A percentile compares a stretch with the other conserved stretches of the same genome.
phyloP scores from a whole-genome alignment of 2,113 vertebrate genomes.

The Ptyas mucosa region DNA sequence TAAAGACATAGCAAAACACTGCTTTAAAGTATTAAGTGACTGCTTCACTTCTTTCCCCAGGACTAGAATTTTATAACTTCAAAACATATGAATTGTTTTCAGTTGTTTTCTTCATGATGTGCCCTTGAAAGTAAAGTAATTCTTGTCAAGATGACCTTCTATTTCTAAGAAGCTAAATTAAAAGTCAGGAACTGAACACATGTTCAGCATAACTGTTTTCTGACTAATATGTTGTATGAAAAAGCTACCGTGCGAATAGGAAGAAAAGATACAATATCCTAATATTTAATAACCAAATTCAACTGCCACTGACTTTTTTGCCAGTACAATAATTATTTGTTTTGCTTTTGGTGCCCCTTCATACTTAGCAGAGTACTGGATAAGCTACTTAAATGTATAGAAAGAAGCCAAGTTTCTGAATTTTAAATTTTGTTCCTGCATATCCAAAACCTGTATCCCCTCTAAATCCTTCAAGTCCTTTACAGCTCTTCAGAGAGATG shows the following conservation, averaged over 20 bases:
- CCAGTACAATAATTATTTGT: constrained; percentile 58
- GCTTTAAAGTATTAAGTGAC: constrained; percentile 64
- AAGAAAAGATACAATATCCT: constrained; percentile 45
- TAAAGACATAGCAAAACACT: constrained; percentile 63
- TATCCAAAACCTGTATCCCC: constrained; percentile 50
- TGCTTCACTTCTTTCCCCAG: constrained; percentile 65
- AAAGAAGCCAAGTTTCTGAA: constrained; percentile 55
- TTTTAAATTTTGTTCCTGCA: constrained; percentile 35
- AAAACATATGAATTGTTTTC: constrained; percentile 49
- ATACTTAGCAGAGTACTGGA: constrained; percentile 40
- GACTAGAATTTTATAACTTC: constrained; percentile 54
- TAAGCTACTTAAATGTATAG: constrained; percentile 44
- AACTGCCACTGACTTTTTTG: constrained; percentile 72
- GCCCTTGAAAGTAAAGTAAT: constrained; percentile 59
- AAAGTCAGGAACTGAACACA: constrained; percentile 62
- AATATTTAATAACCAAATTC: constrained; percentile 46
- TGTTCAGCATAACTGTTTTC: constrained; percentile 57
- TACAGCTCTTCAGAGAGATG: constrained; percentile 54
- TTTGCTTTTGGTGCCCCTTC: constrained; percentile 49
- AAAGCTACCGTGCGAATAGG: neutral
- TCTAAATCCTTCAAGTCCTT: neutral
- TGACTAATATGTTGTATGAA: constrained; percentile 57
- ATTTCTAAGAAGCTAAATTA: constrained; percentile 61
- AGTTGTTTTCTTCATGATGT: constrained; percentile 62
- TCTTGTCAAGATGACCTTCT: constrained; percentile 66